Percentiles rank a stretch among this genome's conserved stretches.
These are phyloP conservation scores for Gymnobelideus leadbeateri DNA, from an alignment of 2,113 vertebrate genomes.

Conservation along the genomic window DNA sequence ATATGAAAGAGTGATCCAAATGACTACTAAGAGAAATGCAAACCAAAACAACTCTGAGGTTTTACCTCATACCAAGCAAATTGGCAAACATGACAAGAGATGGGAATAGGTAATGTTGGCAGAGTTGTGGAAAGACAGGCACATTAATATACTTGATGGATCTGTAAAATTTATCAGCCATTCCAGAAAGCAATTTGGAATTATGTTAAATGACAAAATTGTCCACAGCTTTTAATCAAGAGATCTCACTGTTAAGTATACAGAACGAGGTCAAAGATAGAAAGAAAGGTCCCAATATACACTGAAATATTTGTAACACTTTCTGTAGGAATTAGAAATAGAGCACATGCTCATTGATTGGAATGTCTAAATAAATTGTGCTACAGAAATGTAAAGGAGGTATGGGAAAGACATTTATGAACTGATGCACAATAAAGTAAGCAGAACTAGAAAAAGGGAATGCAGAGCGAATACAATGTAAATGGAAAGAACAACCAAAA, in stretches of 20 bases:
- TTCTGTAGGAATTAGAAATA: background rate
- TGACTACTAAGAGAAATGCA: background rate
- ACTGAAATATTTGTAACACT: background rate
- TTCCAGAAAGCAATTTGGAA: background rate
- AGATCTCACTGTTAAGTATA: background rate
- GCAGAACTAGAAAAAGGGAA: too few species aligned
- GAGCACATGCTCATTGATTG: background rate
- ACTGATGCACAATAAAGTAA: too few species aligned
- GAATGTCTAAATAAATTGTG: background rate
- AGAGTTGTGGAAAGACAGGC: background rate
- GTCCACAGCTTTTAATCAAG: background rate
- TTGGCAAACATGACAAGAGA: background rate
- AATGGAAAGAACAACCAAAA: too few species aligned
- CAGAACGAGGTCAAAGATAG: background rate
- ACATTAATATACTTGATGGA: background rate
- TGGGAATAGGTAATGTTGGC: background rate
- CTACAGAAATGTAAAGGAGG: background rate
- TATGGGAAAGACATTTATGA: background rate
- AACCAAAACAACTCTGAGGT: background rate
- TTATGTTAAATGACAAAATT: background rate
- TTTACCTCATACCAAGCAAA: background rate
- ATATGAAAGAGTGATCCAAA: background rate
- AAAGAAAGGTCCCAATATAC: background rate
- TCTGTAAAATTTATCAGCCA: background rate
- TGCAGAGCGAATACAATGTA: too few species aligned